A percentile compares a stretch with the other conserved stretches of the same genome.
Conservation (phyloP, 2,113 vertebrate species). For the Odobenus rosmarus region DNA sequence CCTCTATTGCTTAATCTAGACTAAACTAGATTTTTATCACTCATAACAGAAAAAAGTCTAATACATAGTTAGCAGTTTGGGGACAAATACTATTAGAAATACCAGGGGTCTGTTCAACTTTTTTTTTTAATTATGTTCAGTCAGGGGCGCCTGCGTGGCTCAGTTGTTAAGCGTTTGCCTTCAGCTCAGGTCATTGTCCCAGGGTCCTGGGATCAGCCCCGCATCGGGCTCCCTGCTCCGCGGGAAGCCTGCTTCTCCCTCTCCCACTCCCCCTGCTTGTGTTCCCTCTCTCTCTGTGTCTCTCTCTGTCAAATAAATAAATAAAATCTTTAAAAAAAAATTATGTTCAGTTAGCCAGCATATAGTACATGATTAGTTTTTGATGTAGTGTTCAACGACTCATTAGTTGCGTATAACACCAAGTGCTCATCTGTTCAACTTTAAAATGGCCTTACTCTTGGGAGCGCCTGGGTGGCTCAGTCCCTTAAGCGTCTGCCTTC, state of each 20-base stretch:
- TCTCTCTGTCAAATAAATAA: background rate
- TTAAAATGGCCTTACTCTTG: too few species aligned
- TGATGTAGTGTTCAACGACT: too few species aligned
- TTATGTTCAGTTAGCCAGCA: too few species aligned
- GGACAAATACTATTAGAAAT: background rate
- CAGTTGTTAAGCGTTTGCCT: background rate
- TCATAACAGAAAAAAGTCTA: slow-evolving; percentile 1
- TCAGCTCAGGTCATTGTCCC: background rate
- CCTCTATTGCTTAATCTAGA: background rate
- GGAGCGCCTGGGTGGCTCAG: too few species aligned
- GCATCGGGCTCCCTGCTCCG: too few species aligned
- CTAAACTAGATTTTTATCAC: slow-evolving; percentile 10
- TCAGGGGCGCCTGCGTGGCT: background rate
- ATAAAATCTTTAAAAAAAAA: background rate
- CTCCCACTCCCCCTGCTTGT: background rate
- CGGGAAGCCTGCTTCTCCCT: background rate
- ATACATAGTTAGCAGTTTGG: background rate
- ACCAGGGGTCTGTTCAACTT: background rate
- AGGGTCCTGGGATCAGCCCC: background rate
- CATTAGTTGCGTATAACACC: too few species aligned
- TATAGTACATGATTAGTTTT: too few species aligned
- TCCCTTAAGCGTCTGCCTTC: too few species aligned
- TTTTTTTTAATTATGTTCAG: too few species aligned
- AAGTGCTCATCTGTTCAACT: too few species aligned
- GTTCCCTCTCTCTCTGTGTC: too few species aligned